These are phyloP conservation scores for Platypus cylindrus DNA, from an alignment of 2,888 invertebrate species.

Conservation along the genomic window DNA sequence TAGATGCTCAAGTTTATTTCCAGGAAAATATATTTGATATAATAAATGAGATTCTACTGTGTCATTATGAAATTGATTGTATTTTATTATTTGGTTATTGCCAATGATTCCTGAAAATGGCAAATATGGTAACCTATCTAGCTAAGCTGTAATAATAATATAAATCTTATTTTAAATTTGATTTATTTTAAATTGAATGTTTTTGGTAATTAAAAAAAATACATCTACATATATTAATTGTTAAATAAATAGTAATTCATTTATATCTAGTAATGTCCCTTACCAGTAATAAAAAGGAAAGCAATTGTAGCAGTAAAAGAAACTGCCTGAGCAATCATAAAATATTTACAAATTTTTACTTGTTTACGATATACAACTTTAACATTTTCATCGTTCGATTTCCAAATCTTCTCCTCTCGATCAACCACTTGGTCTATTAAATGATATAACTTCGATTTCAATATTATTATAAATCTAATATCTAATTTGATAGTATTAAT, in stretches of 20 bases:
- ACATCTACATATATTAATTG: too few species aligned
- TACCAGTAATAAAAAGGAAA: too few species aligned
- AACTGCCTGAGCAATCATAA: not conserved
- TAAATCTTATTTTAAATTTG: too few species aligned
- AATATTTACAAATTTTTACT: not conserved
- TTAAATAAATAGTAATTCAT: too few species aligned
- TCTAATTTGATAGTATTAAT: constrained; percentile 2
- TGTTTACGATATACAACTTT: constrained; percentile 2
- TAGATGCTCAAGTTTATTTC: constrained; percentile 1
- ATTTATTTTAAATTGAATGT: too few species aligned
- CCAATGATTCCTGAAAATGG: constrained; percentile 1
- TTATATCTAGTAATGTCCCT: too few species aligned
- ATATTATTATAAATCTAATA: constrained; percentile 1
- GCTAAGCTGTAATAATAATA: constrained; percentile 1
- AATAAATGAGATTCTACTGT: not conserved
- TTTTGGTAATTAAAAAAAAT: too few species aligned
- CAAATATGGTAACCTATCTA: not conserved
- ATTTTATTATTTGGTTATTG: constrained; percentile 1
- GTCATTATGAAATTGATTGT: constrained; percentile 1
- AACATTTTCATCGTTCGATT: constrained; percentile 1
- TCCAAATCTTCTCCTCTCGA: constrained; percentile 5
- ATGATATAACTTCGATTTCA: constrained; percentile 1
- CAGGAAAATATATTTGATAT: constrained; percentile 3
- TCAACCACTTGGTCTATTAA: constrained; percentile 4
- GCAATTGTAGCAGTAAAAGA: not conserved